A percentile compares a stretch with the other conserved stretches of the same genome.
Conservation (phyloP, 1,140 invertebrate genomes). For the Geopemphigus sp. region DNA sequence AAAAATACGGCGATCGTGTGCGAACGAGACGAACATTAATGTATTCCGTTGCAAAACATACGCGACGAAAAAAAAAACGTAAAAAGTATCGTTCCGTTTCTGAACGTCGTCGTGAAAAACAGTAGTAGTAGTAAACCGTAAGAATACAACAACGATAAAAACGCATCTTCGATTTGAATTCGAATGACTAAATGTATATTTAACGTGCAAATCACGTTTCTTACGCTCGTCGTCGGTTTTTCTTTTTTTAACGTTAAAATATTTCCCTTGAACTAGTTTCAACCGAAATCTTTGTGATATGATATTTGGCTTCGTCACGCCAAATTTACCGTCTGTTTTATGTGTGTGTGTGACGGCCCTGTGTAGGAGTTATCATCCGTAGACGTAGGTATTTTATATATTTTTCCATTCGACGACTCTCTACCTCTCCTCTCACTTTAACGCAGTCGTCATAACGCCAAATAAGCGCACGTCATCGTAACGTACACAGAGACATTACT, state of each 20-base stretch:
- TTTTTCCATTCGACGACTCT: neutral
- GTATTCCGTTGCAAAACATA: neutral
- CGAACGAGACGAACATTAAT: neutral
- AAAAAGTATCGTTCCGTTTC: too few relatives aligned
- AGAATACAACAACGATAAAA: neutral
- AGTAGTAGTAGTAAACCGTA: too few relatives aligned
- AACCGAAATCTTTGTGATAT: neutral
- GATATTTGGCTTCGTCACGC: neutral
- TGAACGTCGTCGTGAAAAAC: too few relatives aligned
- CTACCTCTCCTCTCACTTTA: too few relatives aligned
- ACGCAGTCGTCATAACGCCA: neutral
- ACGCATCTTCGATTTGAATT: neutral
- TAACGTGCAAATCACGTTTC: neutral
- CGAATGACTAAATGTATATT: neutral
- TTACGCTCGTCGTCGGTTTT: neutral
- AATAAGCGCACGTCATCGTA: neutral
- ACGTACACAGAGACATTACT: neutral
- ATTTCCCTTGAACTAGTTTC: conserved; percentile 40
- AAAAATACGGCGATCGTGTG: too few relatives aligned
- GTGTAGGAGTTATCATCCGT: too few relatives aligned
- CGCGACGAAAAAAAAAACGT: neutral
- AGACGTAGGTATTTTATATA: too few relatives aligned
- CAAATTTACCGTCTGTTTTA: too few relatives aligned
- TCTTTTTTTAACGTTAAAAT: neutral
- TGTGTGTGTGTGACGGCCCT: too few relatives aligned